phyloP scores from a whole-genome alignment of 2,113 vertebrate species.

The Varanus komodoensis region DNA sequence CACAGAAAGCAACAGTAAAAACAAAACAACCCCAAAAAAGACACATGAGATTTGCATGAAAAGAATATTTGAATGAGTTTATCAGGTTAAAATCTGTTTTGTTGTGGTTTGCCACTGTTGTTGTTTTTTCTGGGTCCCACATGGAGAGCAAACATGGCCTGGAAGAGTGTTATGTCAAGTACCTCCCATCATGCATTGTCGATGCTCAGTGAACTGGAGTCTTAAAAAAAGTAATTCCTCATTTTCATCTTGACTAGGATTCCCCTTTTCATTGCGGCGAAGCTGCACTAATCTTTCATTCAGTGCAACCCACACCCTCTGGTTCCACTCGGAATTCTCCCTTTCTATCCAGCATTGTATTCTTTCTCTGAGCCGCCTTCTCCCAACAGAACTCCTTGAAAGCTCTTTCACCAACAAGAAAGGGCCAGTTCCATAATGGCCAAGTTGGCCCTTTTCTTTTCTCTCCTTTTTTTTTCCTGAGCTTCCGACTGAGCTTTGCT shows the following conservation, averaged over 20 bases:
- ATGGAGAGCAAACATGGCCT: conserved; percentile 90
- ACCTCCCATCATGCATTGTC: conserved; percentile 96
- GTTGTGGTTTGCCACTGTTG: conserved; percentile 79
- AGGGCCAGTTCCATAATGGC: conserved; percentile 85
- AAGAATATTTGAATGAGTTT: conserved; percentile 75
- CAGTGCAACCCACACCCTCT: conserved; percentile 78
- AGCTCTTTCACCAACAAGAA: conserved; percentile 86
- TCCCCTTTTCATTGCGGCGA: conserved; percentile 86
- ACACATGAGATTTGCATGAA: conserved; percentile 31
- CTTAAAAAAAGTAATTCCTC: conserved; percentile 93
- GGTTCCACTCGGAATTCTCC: conserved; percentile 81
- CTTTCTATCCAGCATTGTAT: conserved; percentile 82
- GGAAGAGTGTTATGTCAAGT: conserved; percentile 98
- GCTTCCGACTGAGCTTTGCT: conserved; percentile 89
- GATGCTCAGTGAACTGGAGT: conserved; percentile 91
- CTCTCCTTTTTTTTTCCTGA: conserved; percentile 73
- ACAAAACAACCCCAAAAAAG: conserved; percentile 14
- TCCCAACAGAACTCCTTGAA: conserved; percentile 85
- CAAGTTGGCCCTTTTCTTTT: conserved; percentile 86
- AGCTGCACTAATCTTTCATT: conserved; percentile 90
- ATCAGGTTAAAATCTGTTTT: conserved; percentile 85
- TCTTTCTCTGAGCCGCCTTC: conserved; percentile 83
- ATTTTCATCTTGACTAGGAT: conserved; percentile 90
- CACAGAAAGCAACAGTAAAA: conserved; percentile 51
- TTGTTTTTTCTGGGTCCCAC: conserved; percentile 82